phyloP scores from a whole-genome alignment of 2,888 invertebrate genomes.

The Tetanocera ferruginea region DNA sequence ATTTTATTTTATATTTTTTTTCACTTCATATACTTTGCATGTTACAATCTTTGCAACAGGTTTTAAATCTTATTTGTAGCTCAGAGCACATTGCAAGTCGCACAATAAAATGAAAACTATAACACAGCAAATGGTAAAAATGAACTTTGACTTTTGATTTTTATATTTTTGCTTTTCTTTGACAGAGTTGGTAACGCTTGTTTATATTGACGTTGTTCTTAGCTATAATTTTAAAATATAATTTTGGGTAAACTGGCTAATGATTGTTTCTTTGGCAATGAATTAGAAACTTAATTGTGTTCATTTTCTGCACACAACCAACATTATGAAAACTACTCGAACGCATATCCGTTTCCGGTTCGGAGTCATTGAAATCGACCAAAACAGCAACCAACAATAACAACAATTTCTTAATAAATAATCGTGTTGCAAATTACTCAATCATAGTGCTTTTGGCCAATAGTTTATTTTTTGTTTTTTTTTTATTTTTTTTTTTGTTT shows the following conservation, averaged over 20 bases:
- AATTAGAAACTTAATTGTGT: neutral
- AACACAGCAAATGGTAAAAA: too few species aligned
- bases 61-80: too few species aligned
- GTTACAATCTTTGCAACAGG: too few species aligned
- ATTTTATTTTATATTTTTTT: too few species aligned
- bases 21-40: too few species aligned
- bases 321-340: slow-evolving; percentile 17
- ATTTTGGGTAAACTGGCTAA: too few species aligned
- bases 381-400: too few species aligned
- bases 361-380: neutral
- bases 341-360: slow-evolving; percentile 22
- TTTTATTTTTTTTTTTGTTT: too few species aligned
- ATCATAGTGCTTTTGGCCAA: slow-evolving; percentile 2
- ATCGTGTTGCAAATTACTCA: slow-evolving; percentile 20
- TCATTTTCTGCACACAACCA: neutral
- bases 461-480: neutral
- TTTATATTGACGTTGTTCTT: neutral
- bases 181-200: neutral
- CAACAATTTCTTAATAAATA: neutral
- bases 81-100: too few species aligned
- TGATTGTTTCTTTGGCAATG: neutral
- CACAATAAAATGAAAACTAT: too few species aligned
- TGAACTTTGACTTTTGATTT: too few species aligned
- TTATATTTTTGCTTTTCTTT: neutral
- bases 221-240: neutral